Evolutionary conservation across 2,797 vertebrate species (phyloP).

Genomic region (Semotilus atromaculatus): DNA sequence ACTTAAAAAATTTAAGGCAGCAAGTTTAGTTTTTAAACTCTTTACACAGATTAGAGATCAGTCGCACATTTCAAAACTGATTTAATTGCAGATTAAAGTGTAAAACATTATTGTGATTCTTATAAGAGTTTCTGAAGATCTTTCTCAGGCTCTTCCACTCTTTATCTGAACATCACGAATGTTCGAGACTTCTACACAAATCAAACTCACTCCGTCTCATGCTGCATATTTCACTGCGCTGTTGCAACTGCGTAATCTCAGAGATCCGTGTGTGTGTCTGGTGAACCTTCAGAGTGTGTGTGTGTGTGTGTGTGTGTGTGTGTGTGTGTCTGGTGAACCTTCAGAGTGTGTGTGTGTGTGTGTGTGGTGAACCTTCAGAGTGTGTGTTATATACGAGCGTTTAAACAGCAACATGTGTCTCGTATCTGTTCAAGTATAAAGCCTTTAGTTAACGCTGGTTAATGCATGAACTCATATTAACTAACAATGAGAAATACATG

Average conservation of each 20-base stretch:
- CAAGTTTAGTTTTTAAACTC: no score
- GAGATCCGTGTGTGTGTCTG: constrained; percentile 15
- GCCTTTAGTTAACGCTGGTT: not conserved
- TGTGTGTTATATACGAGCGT: not conserved
- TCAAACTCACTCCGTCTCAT: not conserved
- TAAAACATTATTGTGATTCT: no score
- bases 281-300: no score
- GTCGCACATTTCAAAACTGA: no score
- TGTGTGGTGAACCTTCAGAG: not conserved
- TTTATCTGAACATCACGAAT: not conserved
- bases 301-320: no score
- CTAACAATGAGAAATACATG: not conserved
- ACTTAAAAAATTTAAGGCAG: no score
- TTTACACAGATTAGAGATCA: not conserved
- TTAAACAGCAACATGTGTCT: constrained; percentile 1
- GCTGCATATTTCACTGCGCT: no score
- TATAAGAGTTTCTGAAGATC: not conserved
- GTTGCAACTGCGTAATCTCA: no score
- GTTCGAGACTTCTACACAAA: not conserved
- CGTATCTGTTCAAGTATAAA: not conserved
- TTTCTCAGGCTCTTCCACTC: not conserved
- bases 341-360: no score
- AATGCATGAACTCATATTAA: not conserved
- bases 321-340: no score
- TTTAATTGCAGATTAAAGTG: no score